phyloP scores from a whole-genome alignment of 2,797 vertebrate genomes.

The Hipposideros larvatus region DNA sequence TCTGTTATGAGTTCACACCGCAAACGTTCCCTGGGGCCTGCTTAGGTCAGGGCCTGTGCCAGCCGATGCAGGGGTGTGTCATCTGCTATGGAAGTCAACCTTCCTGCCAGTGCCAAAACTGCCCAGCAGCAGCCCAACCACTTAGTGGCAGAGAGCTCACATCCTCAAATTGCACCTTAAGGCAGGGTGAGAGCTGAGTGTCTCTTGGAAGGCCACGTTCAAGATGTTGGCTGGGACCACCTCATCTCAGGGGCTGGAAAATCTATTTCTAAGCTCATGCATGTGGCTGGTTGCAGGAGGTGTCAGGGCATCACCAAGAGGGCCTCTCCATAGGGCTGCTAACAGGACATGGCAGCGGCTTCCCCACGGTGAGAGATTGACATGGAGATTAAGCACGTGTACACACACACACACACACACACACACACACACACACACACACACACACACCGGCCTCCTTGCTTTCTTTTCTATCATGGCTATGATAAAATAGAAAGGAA shows the following conservation, averaged over 20 bases:
- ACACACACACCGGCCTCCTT: not conserved
- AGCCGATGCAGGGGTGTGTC: too few relatives aligned
- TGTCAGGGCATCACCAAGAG: not conserved
- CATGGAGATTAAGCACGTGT: not conserved
- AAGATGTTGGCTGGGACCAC: not conserved
- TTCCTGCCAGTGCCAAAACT: not conserved
- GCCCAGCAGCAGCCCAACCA: not conserved
- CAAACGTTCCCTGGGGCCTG: not conserved
- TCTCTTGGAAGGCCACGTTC: not conserved
- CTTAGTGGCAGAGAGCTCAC: not conserved
- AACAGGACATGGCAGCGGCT: not conserved
- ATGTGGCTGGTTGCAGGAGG: not conserved
- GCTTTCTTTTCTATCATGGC: not conserved
- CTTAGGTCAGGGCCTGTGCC: not conserved
- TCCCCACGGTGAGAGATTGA: not conserved
- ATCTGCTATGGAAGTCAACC: not conserved
- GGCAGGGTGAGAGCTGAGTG: not conserved
- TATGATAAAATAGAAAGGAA: not conserved
- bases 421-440: too few relatives aligned
- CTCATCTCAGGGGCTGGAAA: not conserved
- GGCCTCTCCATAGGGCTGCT: not conserved
- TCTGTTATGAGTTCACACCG: not conserved
- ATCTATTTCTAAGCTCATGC: not conserved
- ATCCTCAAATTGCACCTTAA: not conserved
- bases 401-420: not conserved